phyloP scores from a whole-genome alignment of 2,888 invertebrate species.

The Rhynchonema sp. region DNA sequence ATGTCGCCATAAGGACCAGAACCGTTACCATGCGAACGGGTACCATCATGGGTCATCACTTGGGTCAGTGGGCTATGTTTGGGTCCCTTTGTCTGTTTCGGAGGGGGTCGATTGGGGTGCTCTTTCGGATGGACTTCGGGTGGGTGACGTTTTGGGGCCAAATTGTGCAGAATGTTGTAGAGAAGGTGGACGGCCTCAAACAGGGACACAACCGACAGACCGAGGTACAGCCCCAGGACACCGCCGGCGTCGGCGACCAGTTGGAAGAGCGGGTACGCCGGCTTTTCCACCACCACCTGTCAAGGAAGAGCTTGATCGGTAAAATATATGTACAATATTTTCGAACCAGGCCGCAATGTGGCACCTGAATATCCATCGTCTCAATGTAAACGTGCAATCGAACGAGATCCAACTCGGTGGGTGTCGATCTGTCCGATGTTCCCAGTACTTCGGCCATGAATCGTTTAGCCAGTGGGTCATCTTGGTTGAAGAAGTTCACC shows the following conservation, averaged over 20 bases:
- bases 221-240: constrained; percentile 5
- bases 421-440: background rate
- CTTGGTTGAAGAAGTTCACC: background rate
- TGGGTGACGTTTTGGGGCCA: too few relatives aligned
- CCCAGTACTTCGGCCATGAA: background rate
- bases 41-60: too few relatives aligned
- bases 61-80: too few relatives aligned
- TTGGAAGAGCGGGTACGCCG: background rate
- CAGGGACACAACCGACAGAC: constrained; percentile 1
- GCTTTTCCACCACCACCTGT: background rate
- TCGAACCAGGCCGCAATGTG: too few relatives aligned
- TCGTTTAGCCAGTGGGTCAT: background rate
- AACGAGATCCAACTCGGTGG: background rate
- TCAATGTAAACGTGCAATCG: background rate
- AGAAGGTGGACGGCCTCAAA: constrained; percentile 1
- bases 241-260: constrained; percentile 4
- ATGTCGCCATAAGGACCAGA: too few relatives aligned
- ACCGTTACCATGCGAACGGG: too few relatives aligned
- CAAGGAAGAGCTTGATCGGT: too few relatives aligned
- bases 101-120: too few relatives aligned
- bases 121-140: too few relatives aligned
- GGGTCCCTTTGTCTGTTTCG: too few relatives aligned
- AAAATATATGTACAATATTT: too few relatives aligned
- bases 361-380: background rate
- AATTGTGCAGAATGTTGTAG: too few relatives aligned